phyloP scores from a whole-genome alignment of 2,113 vertebrate species.

The Oncorhynchus masou region DNA sequence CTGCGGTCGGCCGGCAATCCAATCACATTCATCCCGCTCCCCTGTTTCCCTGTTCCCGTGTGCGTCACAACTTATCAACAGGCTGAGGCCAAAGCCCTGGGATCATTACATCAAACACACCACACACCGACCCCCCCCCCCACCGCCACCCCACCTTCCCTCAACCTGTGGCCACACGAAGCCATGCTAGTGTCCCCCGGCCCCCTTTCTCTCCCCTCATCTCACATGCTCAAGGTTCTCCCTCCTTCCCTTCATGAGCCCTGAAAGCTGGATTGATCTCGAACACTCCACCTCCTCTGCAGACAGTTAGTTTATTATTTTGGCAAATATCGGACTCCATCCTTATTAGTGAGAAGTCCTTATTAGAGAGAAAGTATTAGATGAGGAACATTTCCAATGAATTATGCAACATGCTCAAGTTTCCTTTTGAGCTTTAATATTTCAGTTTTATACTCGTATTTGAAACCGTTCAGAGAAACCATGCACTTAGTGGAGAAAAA shows the following conservation, averaged over 20 bases:
- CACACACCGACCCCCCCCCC: neutral
- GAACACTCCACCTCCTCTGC: conserved; percentile 29
- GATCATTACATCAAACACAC: conserved; percentile 68
- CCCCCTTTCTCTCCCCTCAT: conserved; percentile 7
- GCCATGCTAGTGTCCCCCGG: conserved; percentile 38
- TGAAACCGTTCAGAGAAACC: conserved; percentile 35
- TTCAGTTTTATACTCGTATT: conserved; percentile 25
- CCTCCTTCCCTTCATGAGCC: conserved; percentile 22
- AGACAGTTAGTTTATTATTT: neutral
- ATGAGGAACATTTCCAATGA: conserved; percentile 54
- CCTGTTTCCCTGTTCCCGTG: conserved; percentile 60
- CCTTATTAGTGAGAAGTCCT: conserved; percentile 47
- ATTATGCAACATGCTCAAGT: conserved; percentile 57
- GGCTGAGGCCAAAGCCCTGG: conserved; percentile 66
- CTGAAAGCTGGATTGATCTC: conserved; percentile 28
- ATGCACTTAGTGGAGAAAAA: conserved; percentile 5
- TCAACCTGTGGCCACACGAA: conserved; percentile 29
- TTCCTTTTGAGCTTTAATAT: conserved; percentile 51
- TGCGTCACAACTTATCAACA: conserved; percentile 77
- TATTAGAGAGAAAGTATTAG: conserved; percentile 46
- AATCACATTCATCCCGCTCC: conserved; percentile 80
- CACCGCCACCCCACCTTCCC: neutral
- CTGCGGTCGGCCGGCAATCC: conserved; percentile 77
- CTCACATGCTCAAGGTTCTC: conserved; percentile 16
- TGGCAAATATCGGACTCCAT: conserved; percentile 40